phyloP scores from a whole-genome alignment of 64 coral and sea anemone species.

The Actinia equina region DNA sequence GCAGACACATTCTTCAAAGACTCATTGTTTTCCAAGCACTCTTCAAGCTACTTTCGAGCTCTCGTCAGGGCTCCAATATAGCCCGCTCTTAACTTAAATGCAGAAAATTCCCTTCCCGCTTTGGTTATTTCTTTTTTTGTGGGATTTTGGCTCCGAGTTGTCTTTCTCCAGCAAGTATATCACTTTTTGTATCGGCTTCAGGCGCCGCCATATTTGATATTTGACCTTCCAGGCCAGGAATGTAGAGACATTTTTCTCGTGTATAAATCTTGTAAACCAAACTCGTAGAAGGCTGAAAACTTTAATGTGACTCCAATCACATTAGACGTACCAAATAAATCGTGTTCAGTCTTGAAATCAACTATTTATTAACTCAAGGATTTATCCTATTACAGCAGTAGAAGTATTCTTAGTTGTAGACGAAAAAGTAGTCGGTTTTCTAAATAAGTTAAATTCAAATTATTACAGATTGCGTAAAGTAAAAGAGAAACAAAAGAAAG shows the following conservation, averaged over 20 bases:
- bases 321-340: not conserved
- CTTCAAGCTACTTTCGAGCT: not conserved
- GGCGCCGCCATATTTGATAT: too few relatives aligned
- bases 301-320: slow-evolving; percentile 4
- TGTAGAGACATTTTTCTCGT: not conserved
- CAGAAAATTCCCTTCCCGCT: not conserved
- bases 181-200: not conserved
- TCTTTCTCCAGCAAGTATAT: not conserved
- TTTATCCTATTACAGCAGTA: too few relatives aligned
- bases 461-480: too few relatives aligned
- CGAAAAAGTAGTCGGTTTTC: too few relatives aligned
- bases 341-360: not conserved
- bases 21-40: not conserved
- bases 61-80: not conserved
- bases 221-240: not conserved
- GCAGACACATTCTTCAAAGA: not conserved
- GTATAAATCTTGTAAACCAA: not conserved
- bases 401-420: too few relatives aligned
- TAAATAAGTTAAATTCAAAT: too few relatives aligned
- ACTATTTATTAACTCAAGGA: not conserved
- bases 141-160: not conserved
- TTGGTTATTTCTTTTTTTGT: not conserved
- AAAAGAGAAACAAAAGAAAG: too few relatives aligned
- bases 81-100: not conserved
- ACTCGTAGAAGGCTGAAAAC: not conserved